Percentiles rank a stretch among this genome's conserved stretches.
phyloP scores from a whole-genome alignment of 2,113 vertebrate species.

The Nansenia antarctica region DNA sequence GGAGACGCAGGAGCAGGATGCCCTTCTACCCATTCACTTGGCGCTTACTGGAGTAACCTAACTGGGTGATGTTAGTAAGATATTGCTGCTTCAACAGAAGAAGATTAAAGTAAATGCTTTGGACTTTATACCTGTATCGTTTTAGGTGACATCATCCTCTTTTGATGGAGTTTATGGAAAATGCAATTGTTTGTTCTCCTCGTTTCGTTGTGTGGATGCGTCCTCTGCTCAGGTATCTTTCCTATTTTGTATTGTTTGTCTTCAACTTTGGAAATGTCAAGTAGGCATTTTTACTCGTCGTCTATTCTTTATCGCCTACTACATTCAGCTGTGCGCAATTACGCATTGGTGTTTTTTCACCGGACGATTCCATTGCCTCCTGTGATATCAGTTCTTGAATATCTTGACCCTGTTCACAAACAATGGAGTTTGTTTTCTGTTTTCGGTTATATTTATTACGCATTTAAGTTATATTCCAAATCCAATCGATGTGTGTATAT shows the following conservation, averaged over 20 bases:
- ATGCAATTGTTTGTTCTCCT: constrained; percentile 36
- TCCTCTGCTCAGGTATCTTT: constrained; percentile 42
- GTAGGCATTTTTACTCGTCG: not conserved
- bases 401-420: too few relatives aligned
- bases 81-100: not conserved
- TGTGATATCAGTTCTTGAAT: too few relatives aligned
- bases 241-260: not conserved
- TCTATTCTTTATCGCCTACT: too few relatives aligned
- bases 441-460: too few relatives aligned
- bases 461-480: too few relatives aligned
- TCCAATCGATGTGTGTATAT: too few relatives aligned
- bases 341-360: too few relatives aligned
- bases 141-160: not conserved
- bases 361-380: too few relatives aligned
- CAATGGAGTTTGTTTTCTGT: too few relatives aligned
- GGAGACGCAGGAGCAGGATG: too few relatives aligned
- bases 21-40: not conserved
- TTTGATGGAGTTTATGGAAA: constrained; percentile 46
- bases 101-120: not conserved
- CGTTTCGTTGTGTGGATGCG: constrained; percentile 35
- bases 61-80: too few relatives aligned
- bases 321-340: too few relatives aligned
- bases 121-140: not conserved
- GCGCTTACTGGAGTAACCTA: not conserved
- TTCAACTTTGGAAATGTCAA: not conserved